Evolutionary conservation across 2,797 vertebrate species (phyloP).

Genomic region (Ctenopoma kingsleyae): DNA sequence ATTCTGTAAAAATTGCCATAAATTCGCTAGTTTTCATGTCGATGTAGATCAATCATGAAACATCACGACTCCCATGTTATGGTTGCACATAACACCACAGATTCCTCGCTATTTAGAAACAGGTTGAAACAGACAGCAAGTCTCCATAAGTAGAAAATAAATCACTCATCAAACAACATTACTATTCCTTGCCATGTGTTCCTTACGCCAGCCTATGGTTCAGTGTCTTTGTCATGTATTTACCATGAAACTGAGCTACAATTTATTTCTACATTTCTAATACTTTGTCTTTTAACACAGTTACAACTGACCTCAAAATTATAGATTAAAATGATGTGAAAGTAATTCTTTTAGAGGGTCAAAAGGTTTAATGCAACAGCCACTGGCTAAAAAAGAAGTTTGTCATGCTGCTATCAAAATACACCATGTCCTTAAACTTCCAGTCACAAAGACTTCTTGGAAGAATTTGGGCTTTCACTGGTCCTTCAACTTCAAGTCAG

Average conservation of each 20-base stretch:
- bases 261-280: background rate
- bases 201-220: background rate
- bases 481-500: slow-evolving; percentile 53
- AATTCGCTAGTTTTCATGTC: slow-evolving; percentile 8
- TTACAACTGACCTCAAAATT: slow-evolving; percentile 44
- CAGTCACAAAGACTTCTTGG: slow-evolving; percentile 35
- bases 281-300: slow-evolving; percentile 6
- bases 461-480: slow-evolving; percentile 44
- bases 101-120: slow-evolving; percentile 24
- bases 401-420: slow-evolving; percentile 18
- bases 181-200: slow-evolving; percentile 30
- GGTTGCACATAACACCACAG: slow-evolving; percentile 34
- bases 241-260: background rate
- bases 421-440: slow-evolving; percentile 26
- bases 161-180: slow-evolving; percentile 46
- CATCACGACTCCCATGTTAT: slow-evolving; percentile 32
- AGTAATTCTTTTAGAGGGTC: slow-evolving; percentile 9
- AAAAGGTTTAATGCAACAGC: slow-evolving; percentile 2
- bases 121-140: slow-evolving; percentile 20
- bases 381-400: slow-evolving; percentile 13
- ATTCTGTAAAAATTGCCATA: slow-evolving; percentile 15
- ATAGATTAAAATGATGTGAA: slow-evolving; percentile 44
- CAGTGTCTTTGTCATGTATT: background rate
- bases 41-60: slow-evolving; percentile 22
- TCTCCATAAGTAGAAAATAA: slow-evolving; percentile 37